Percentiles rank a stretch among this genome's conserved stretches.
phyloP scores from a whole-genome alignment of 2,113 vertebrate genomes.

The Caranx ignobilis region DNA sequence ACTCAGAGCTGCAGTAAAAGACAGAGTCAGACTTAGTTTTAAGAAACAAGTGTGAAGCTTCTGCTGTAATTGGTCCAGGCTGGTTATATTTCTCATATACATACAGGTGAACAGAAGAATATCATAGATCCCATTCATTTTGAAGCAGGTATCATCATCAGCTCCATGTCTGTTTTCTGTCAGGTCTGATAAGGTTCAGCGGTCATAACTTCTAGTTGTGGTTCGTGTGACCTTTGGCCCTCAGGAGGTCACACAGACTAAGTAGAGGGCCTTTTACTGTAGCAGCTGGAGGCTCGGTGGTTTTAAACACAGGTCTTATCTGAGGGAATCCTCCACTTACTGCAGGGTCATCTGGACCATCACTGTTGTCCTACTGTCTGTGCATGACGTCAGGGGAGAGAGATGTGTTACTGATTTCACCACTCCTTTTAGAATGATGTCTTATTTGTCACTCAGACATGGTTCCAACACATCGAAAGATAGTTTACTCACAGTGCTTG shows the following conservation, averaged over 20 bases:
- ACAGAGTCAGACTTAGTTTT: background rate
- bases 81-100: background rate
- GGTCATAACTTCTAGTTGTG: conserved; percentile 46
- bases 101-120: background rate
- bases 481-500: too few species aligned
- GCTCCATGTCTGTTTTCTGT: conserved; percentile 33
- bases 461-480: too few species aligned
- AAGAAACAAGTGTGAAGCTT: background rate
- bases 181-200: conserved; percentile 6
- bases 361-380: conserved; percentile 16
- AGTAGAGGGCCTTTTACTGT: background rate
- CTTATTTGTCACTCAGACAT: too few species aligned
- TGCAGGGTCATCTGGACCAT: conserved; percentile 27
- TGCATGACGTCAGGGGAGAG: background rate
- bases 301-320: conserved; percentile 43
- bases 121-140: background rate
- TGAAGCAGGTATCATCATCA: background rate
- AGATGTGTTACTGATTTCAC: too few species aligned
- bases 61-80: background rate
- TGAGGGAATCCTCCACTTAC: conserved; percentile 21
- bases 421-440: too few species aligned
- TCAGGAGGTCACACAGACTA: conserved; percentile 40
- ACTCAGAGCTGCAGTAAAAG: background rate
- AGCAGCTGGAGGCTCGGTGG: conserved; percentile 16
- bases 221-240: conserved; percentile 44